A percentile compares a stretch with the other conserved stretches of the same genome.
phyloP scores from a whole-genome alignment of 2,113 vertebrate species.

The Aepyceros melampus region DNA sequence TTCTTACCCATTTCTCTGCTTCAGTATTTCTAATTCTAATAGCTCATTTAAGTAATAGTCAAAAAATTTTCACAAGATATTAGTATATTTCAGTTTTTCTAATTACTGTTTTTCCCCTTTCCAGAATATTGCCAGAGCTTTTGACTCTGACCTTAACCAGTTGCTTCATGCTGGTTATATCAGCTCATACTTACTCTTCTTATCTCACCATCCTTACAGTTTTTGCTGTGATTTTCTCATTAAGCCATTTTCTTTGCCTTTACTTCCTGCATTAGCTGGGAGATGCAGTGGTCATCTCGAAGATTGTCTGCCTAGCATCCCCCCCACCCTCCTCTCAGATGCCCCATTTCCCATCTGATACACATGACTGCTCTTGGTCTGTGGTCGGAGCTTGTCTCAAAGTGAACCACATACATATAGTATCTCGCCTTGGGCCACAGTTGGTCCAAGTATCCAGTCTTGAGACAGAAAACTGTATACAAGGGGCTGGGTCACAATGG shows the following conservation, averaged over 20 bases:
- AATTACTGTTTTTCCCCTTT: not conserved
- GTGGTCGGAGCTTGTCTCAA: not conserved
- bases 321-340: not conserved
- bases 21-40: not conserved
- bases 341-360: not conserved
- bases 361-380: not conserved
- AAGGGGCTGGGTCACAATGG: not conserved
- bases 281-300: not conserved
- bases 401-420: not conserved
- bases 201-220: not conserved
- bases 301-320: not conserved
- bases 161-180: not conserved
- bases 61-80: not conserved
- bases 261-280: not conserved
- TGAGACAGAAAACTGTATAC: not conserved
- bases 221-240: not conserved
- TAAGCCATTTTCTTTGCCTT: not conserved
- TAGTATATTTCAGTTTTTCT: conserved; percentile 30
- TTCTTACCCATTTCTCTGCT: not conserved
- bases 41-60: not conserved
- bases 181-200: not conserved
- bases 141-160: not conserved
- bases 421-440: not conserved
- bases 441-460: not conserved
- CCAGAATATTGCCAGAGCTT: not conserved